These are phyloP conservation scores for Tillus elongatus DNA, from an alignment of 2,888 invertebrate species.

Conservation along the genomic window DNA sequence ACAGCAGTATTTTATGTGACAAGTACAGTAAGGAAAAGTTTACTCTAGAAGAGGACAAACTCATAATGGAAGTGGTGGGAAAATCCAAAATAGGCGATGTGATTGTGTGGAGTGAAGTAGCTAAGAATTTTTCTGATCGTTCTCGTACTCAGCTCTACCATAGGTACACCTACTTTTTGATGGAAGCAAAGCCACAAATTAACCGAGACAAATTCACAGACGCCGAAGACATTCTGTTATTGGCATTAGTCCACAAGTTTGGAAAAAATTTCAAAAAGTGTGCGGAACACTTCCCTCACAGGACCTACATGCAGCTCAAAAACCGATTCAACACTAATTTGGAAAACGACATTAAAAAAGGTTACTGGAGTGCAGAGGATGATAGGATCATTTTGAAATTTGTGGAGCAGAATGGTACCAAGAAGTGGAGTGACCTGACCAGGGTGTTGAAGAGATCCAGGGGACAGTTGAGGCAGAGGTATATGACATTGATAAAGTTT, in stretches of 20 bases:
- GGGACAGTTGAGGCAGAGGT: conserved; percentile 53
- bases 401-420: conserved; percentile 42
- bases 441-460: conserved; percentile 48
- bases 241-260: conserved; percentile 53
- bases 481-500: conserved; percentile 46
- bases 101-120: conserved; percentile 67
- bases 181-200: conserved; percentile 18
- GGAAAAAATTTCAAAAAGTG: conserved; percentile 52
- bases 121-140: conserved; percentile 52
- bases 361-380: conserved; percentile 53
- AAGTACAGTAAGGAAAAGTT: conserved; percentile 45
- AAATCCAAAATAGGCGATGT: conserved; percentile 53
- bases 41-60: conserved; percentile 58
- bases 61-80: conserved; percentile 54
- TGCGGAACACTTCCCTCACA: conserved; percentile 49
- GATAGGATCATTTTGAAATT: conserved; percentile 51
- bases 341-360: conserved; percentile 35
- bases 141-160: conserved; percentile 59
- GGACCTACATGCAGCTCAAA: conserved; percentile 53
- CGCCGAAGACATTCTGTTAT: conserved; percentile 57
- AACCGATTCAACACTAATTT: conserved; percentile 49
- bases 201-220: conserved; percentile 51
- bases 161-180: conserved; percentile 43
- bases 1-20: conserved; percentile 44
- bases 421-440: conserved; percentile 48